A percentile compares a stretch with the other conserved stretches of the same genome.
Conservation (phyloP, 2,113 vertebrate species). For the Antechinus stuartii region DNA sequence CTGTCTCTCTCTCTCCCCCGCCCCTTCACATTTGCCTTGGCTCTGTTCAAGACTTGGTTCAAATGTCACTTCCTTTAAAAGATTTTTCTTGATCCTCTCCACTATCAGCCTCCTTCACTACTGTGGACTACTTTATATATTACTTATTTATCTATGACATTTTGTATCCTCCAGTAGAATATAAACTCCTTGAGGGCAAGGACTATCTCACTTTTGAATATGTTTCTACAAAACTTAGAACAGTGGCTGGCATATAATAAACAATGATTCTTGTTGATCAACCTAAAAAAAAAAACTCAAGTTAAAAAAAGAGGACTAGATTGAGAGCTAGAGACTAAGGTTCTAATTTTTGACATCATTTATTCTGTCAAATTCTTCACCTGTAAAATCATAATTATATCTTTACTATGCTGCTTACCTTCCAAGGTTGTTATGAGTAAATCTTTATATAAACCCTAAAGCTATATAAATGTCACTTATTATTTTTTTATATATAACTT, state of each 20-base stretch:
- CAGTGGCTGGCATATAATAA: background rate
- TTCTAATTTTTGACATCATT: background rate
- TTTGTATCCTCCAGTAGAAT: background rate
- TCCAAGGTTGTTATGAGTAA: background rate
- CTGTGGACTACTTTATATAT: background rate
- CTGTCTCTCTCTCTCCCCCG: background rate
- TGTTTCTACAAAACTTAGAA: background rate
- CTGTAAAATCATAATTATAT: background rate
- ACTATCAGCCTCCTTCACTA: background rate
- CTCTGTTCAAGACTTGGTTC: background rate
- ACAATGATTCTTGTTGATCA: background rate
- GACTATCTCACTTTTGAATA: background rate
- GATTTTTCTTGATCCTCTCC: background rate
- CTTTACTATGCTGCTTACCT: background rate
- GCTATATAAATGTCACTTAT: background rate
- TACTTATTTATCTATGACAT: background rate
- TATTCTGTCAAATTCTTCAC: background rate
- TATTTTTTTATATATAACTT: background rate
- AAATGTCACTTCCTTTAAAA: background rate
- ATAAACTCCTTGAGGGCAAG: background rate
- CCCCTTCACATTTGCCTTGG: background rate
- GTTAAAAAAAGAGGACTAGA: background rate
- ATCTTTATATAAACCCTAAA: background rate
- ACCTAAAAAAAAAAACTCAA: background rate
- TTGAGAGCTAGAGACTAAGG: background rate